Percentiles rank a stretch among this genome's conserved stretches.
These are phyloP conservation scores for Pandemis heparana DNA, from an alignment of 2,888 invertebrate species.

Conservation along the genomic window DNA sequence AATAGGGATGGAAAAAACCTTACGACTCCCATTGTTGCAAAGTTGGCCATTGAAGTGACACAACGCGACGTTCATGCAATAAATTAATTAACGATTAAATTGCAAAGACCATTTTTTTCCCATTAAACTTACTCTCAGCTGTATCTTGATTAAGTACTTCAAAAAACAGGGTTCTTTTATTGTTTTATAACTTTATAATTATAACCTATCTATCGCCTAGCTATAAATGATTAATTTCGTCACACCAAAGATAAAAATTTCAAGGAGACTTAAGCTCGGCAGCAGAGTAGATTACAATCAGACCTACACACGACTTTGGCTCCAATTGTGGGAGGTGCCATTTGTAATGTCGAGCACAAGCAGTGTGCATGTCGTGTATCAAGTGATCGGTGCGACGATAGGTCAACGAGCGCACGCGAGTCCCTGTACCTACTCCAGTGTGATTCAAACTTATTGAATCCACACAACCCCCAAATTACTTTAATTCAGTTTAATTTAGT, in stretches of 20 bases:
- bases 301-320: slow-evolving; percentile 52
- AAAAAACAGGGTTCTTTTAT: neutral
- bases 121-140: neutral
- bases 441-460: neutral
- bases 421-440: neutral
- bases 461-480: neutral
- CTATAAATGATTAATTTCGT: slow-evolving; percentile 26
- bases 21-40: neutral
- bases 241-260: slow-evolving; percentile 30
- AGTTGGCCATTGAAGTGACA: slow-evolving; percentile 8
- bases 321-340: slow-evolving; percentile 71
- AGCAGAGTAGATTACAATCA: slow-evolving; percentile 56
- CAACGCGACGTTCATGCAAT: neutral
- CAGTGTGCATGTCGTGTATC: slow-evolving; percentile 63
- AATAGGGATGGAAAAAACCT: slow-evolving; percentile 11
- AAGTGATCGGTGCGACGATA: slow-evolving; percentile 64
- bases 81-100: neutral
- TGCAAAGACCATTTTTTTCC: neutral
- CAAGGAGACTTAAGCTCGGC: slow-evolving; percentile 35
- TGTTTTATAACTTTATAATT: neutral
- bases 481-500: too few species aligned
- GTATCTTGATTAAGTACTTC: neutral
- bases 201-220: neutral
- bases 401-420: slow-evolving; percentile 63
- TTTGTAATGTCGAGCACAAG: slow-evolving; percentile 66